Evolutionary conservation across 2,113 vertebrate species (phyloP).

Genomic region (Ailurus styani): DNA sequence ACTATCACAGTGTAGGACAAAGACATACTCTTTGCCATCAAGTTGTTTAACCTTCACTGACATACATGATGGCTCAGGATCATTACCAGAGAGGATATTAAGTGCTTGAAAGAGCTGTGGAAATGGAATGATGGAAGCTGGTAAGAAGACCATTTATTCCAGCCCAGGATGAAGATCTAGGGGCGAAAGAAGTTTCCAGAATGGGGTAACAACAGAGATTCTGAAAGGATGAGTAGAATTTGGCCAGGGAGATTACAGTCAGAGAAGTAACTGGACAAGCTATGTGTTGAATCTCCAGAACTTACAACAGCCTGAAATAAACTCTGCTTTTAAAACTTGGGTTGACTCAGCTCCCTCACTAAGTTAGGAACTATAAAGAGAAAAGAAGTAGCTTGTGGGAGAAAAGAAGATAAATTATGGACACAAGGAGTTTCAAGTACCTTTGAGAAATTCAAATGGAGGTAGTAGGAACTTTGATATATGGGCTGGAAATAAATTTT

Average conservation of each 20-base stretch:
- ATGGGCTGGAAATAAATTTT: conserved; percentile 37
- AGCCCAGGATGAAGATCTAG: neutral
- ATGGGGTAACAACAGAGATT: neutral
- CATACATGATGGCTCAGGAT: neutral
- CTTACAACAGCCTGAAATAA: neutral
- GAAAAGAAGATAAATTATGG: conserved; percentile 39
- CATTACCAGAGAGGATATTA: neutral
- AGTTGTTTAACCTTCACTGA: neutral
- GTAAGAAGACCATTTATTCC: neutral
- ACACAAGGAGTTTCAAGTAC: conserved; percentile 11
- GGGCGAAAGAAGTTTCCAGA: neutral
- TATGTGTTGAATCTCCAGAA: neutral
- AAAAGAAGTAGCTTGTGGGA: neutral
- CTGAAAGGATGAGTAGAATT: neutral
- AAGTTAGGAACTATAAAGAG: neutral
- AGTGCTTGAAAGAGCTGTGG: neutral
- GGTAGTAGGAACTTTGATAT: conserved; percentile 38
- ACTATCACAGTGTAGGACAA: neutral
- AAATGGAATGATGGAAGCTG: neutral
- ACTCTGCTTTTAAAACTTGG: neutral
- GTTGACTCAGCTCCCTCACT: neutral
- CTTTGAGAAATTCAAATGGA: conserved; percentile 25
- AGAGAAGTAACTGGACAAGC: neutral
- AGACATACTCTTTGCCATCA: neutral
- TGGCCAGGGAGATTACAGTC: neutral